These are phyloP conservation scores for Ondatra zibethicus DNA, from an alignment of 2,113 vertebrate genomes.

Conservation along the genomic window DNA sequence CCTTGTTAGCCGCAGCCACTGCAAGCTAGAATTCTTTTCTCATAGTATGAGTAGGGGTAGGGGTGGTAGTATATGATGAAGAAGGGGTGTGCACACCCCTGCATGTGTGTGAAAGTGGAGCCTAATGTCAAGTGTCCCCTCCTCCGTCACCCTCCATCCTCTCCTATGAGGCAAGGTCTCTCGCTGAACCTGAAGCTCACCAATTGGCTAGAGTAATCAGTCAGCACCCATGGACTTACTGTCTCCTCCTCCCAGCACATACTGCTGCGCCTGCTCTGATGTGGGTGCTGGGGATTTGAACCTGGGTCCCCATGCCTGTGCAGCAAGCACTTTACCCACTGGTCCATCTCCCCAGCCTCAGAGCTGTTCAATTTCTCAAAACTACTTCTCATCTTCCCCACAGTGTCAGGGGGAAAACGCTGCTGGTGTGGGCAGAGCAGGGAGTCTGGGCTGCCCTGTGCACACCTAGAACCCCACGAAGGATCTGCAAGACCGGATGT, in stretches of 20 bases:
- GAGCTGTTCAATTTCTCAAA: background rate
- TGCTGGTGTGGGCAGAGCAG: background rate
- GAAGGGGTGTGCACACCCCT: background rate
- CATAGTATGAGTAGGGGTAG: background rate
- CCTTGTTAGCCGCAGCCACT: background rate
- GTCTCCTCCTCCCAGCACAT: background rate
- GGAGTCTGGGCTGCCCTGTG: background rate
- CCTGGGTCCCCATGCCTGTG: background rate
- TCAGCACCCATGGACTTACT: no score
- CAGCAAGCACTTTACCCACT: background rate
- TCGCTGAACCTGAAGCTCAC: background rate
- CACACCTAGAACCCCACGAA: background rate
- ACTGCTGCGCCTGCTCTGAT: background rate
- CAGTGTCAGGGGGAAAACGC: background rate
- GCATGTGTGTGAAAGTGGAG: background rate
- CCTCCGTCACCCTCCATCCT: background rate
- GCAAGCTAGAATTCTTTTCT: background rate
- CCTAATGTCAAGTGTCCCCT: background rate
- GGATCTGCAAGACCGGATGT: fast-evolving
- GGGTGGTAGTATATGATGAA: background rate
- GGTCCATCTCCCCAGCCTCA: background rate
- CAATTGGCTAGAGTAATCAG: background rate
- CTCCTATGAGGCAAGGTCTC: background rate
- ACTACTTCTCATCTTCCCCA: background rate
- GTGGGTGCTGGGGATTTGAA: background rate